Evolutionary conservation across 2,113 vertebrate genomes (phyloP), one percentile per base, ranked within the genome.

Genomic region (Bambusicola thoracicus): DNA sequence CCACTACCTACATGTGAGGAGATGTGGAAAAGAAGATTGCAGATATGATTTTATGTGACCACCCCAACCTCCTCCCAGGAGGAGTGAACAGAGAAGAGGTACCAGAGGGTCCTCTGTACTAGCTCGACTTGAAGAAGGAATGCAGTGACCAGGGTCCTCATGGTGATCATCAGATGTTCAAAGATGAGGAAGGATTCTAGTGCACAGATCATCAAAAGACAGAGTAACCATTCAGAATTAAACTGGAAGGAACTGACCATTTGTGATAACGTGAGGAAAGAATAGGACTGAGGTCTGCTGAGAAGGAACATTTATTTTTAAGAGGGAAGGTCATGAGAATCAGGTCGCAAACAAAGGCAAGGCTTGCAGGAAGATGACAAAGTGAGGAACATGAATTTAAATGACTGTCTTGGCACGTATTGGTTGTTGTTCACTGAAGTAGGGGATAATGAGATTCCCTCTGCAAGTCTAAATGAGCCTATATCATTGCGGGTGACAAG

Each of bases 261-360:
- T 80, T 89, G 41, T 49, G 49, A 68, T 89, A 63, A 80, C 62
- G 63, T 51, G 78, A 91, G 79, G 72, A 95, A 96, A 96, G 81
- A 69, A 70, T 2, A 82, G 46, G 41, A 61, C 46, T 20, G 68
- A 92, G 34, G 73, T 89, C 91, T 94, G 75, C 69, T 94, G 85
- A 95, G 87, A 87, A 92, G 63, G 2, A 81, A 5, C 48, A 62
- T 78, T 78, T n/a, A n/a, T n/a, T n/a, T 93, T 96, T 46, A 66
- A 69, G 85, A 80, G 34, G 27, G 25, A 68, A 89, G 91, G 90
- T 95, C 93, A 72, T 96, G 91, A 90, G 89, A 96, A 95, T 88
- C 56, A 88, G 84, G 75, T 72, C 87, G 84, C 27, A 88, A 70
- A 69, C 61, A 83, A 91, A 91, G 27, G 30, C 67, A 91, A 87